phyloP scores from a whole-genome alignment of 2,888 invertebrate species.

The Eurois occulta region DNA sequence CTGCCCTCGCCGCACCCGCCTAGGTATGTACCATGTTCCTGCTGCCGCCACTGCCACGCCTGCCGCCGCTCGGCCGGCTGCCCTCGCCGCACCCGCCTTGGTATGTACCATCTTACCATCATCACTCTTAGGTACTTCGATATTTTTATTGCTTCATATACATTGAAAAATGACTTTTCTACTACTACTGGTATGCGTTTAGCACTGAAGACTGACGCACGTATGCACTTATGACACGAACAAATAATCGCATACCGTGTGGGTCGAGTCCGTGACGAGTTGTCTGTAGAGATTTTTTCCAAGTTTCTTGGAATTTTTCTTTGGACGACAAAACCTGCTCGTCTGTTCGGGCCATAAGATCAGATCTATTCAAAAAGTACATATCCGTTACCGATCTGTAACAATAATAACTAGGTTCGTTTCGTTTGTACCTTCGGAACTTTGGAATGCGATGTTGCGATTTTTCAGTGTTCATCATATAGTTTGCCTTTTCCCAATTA shows the following conservation, averaged over 20 bases:
- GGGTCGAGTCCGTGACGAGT: not conserved
- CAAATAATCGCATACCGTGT: not conserved
- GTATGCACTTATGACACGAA: not conserved
- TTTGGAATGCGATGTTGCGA: no score
- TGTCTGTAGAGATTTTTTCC: not conserved
- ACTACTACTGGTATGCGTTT: not conserved
- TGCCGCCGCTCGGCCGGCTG: conserved; percentile 71
- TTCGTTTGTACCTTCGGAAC: not conserved
- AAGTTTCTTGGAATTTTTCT: not conserved
- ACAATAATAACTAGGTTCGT: not conserved
- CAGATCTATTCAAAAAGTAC: not conserved
- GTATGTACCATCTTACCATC: not conserved
- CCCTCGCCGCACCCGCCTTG: conserved; percentile 85
- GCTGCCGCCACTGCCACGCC: conserved; percentile 81
- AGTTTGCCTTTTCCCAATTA: not conserved
- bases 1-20: conserved; percentile 85
- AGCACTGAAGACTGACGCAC: not conserved
- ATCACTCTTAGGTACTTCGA: not conserved
- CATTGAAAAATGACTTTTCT: not conserved
- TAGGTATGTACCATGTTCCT: conserved; percentile 63
- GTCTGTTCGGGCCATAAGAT: not conserved
- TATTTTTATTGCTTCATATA: not conserved
- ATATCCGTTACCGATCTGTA: not conserved
- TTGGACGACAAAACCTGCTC: not conserved
- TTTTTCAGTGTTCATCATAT: not conserved